A percentile compares a stretch with the other conserved stretches of the same genome.
Evolutionary conservation across 2,113 vertebrate species (phyloP).

Genomic region (Mesocricetus auratus): DNA sequence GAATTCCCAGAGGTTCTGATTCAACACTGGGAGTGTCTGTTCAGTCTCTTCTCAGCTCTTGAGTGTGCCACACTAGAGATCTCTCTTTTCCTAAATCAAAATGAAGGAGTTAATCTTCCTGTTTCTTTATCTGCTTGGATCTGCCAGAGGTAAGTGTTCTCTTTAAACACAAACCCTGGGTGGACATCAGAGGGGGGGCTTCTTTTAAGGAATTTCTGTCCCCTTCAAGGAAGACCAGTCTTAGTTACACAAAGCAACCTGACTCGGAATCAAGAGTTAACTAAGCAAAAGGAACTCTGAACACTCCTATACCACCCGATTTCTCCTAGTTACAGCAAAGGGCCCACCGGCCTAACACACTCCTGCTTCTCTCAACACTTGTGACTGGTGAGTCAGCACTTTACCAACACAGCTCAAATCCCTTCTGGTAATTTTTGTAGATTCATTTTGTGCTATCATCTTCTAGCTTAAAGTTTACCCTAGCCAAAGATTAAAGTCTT

Average conservation of each 20-base stretch:
- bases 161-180: neutral
- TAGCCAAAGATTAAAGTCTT: neutral
- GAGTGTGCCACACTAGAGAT: slow-evolving; percentile 33
- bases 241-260: slow-evolving; percentile 39
- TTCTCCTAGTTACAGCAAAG: neutral
- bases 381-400: neutral
- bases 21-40: slow-evolving; percentile 22
- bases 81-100: slow-evolving; percentile 39
- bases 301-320: neutral
- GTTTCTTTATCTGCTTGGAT: slow-evolving; percentile 67
- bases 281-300: neutral
- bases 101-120: slow-evolving; percentile 74
- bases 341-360: neutral
- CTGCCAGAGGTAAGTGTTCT: slow-evolving; percentile 72
- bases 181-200: neutral
- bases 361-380: neutral
- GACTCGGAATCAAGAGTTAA: slow-evolving; percentile 5
- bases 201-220: neutral
- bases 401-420: slow-evolving; percentile 21
- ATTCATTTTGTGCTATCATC: neutral
- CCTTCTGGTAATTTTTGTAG: neutral
- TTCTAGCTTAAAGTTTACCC: slow-evolving; percentile 28
- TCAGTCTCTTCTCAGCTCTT: slow-evolving; percentile 53
- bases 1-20: slow-evolving; percentile 55
- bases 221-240: neutral